Conservation (phyloP, 2,888 invertebrate species). For the Miltochrista miniata region DNA sequence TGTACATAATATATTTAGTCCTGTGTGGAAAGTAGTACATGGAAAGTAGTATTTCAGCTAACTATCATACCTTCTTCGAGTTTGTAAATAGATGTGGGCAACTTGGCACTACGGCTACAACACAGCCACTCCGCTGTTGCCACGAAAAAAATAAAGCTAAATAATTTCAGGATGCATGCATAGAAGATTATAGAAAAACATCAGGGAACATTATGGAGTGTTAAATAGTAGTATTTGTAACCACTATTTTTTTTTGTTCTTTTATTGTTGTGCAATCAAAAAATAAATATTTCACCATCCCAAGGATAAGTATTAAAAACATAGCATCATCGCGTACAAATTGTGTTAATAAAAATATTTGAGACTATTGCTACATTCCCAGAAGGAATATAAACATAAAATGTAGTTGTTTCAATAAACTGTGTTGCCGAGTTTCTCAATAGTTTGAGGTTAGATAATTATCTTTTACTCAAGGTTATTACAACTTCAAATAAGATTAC, state of each 20-base stretch:
- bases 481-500: slow-evolving; percentile 45
- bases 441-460: slow-evolving; percentile 52
- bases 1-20: too few relatives aligned
- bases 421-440: slow-evolving; percentile 35
- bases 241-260: too few relatives aligned
- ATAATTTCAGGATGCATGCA: neutral
- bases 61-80: slow-evolving; percentile 56
- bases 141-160: slow-evolving; percentile 35
- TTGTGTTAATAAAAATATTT: neutral
- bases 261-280: slow-evolving; percentile 8
- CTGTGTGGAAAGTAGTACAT: slow-evolving; percentile 39
- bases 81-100: slow-evolving; percentile 58
- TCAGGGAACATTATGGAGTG: neutral
- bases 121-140: slow-evolving; percentile 69
- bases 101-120: slow-evolving; percentile 68
- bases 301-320: slow-evolving; percentile 6
- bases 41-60: slow-evolving; percentile 15
- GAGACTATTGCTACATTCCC: neutral
- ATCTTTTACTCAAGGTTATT: slow-evolving; percentile 43
- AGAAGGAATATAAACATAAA: slow-evolving; percentile 2
- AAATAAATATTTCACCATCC: slow-evolving; percentile 30
- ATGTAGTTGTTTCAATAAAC: slow-evolving; percentile 18
- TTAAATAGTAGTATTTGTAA: too few relatives aligned
- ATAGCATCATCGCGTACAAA: too few relatives aligned
- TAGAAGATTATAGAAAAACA: neutral